Base-by-base conservation (phyloP, 2,888 invertebrate species). In the Aporophyla nigra region DNA sequence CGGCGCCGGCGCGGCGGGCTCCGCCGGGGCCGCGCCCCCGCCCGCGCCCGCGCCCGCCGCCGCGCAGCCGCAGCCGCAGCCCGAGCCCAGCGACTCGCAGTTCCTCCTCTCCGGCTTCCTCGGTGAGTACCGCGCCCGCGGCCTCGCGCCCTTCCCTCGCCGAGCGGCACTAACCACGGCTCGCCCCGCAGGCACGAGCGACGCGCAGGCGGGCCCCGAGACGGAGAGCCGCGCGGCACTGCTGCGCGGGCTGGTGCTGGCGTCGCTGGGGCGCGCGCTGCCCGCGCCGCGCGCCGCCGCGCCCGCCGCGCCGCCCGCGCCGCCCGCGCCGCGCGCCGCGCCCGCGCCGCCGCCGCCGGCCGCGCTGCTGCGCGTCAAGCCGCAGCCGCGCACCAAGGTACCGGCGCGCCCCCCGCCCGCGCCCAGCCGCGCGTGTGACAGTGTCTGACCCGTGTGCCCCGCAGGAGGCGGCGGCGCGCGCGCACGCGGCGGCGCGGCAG, bases 1-100 rank as follows among this genome's bases (percentile, higher is more conserved):
- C 89, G 97, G 98, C 73, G 98, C 97, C 68, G 93, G 94, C 62
- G 95, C 94, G 67, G 97, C 97, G 92, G 96, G 97, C 93, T 94
- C 97, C 91, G 97, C 97, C 68, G 61, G 84, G 19, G 67, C 83
- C 73, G 87, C 97, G 77, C 96, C 97, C 93, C 95, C 97, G 93
- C 94, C 97, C 93, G 91, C 91, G 86, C 93, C 92, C 65, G 89
- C 88, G 83, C 92, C 92, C 80, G 90, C 91, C 56, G 88, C 86
- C 86, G 96, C 91, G 82, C 93, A 88, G 95, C 97, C 93, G 92
- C 97, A 87, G 90, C 96, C 91, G 91, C 93, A 87, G 61, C 86
- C 93, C 74, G 94, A 94, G 78, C 84, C 91, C 56, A 61, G 85
- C 46, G 95, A 95, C 90, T 94, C 95, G 80, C 94, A 94, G 88